These are phyloP conservation scores for Nomada fabriciana DNA, from an alignment of 2,888 invertebrate genomes.

Conservation along the genomic window DNA sequence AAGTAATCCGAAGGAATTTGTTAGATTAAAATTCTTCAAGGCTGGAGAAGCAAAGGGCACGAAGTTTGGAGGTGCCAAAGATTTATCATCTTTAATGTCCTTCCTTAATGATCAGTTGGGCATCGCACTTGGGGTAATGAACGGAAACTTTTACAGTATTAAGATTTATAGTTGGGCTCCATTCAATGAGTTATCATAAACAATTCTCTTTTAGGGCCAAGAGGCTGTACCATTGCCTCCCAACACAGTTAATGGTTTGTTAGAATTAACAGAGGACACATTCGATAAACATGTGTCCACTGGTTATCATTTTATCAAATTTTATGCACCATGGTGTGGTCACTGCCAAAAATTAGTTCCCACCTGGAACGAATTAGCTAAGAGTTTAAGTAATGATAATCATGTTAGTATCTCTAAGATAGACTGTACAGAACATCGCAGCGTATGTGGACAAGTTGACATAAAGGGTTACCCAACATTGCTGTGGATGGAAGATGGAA, in stretches of 20 bases:
- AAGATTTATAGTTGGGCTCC: neutral
- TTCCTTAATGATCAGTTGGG: slow-evolving; percentile 92
- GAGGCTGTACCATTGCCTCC: slow-evolving; percentile 79
- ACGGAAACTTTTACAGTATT: neutral
- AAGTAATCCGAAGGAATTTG: slow-evolving; percentile 26
- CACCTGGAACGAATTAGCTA: slow-evolving; percentile 93
- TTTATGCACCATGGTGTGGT: slow-evolving; percentile 96
- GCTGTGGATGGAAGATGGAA: slow-evolving; percentile 94
- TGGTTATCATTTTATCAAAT: slow-evolving; percentile 95
- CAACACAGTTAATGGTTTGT: slow-evolving; percentile 87
- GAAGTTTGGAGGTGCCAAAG: slow-evolving; percentile 92
- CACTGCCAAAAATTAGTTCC: slow-evolving; percentile 95
- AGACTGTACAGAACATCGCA: slow-evolving; percentile 92
- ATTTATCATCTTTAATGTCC: slow-evolving; percentile 90
- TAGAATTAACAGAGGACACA: slow-evolving; percentile 91
- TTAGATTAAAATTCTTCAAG: slow-evolving; percentile 91
- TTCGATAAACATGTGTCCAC: slow-evolving; percentile 89
- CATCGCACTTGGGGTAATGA: slow-evolving; percentile 76
- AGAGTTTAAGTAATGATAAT: slow-evolving; percentile 88
- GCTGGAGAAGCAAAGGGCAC: slow-evolving; percentile 88
- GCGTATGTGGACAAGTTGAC: slow-evolving; percentile 91
- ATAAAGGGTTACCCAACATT: slow-evolving; percentile 95
- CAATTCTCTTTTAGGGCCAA: slow-evolving; percentile 35
- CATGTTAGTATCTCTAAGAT: slow-evolving; percentile 92
- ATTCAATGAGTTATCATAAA: neutral